These are phyloP conservation scores for Propsilocerus akamusi DNA, from an alignment of 1,140 invertebrate species.

Conservation along the genomic window DNA sequence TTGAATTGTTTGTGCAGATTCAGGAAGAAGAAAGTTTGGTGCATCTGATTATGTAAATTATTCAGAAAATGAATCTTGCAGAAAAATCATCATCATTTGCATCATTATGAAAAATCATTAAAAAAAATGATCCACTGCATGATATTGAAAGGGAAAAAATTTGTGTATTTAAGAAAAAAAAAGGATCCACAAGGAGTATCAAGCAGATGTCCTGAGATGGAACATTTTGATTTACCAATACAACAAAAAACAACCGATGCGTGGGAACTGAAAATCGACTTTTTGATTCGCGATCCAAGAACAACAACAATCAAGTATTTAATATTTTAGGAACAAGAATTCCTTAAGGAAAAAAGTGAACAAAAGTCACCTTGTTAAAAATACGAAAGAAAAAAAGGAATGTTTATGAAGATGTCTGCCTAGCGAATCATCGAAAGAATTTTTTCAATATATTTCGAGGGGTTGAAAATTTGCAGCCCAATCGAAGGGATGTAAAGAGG, in stretches of 20 bases:
- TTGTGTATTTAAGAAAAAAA: background rate
- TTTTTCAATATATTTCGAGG: no score
- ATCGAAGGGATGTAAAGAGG: no score
- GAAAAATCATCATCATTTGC: background rate
- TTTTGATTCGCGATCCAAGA: conserved; percentile 1
- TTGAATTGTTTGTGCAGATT: background rate
- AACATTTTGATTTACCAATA: background rate
- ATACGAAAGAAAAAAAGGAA: no score
- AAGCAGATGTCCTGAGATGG: background rate
- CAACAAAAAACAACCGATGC: no score
- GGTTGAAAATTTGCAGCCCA: no score
- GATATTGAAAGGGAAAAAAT: background rate
- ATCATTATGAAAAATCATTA: background rate
- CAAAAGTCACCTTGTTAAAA: no score
- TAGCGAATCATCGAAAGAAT: no score
- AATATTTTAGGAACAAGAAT: no score
- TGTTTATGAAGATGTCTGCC: no score
- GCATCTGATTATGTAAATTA: conserved; percentile 3
- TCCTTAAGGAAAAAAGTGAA: no score
- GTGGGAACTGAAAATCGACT: background rate
- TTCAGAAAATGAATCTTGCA: background rate
- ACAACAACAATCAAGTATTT: no score
- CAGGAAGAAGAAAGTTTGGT: background rate
- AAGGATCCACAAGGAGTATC: background rate
- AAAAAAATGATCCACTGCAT: no score